phyloP scores from a whole-genome alignment of 2,888 invertebrate genomes.

The Scaptomyza reducta region DNA sequence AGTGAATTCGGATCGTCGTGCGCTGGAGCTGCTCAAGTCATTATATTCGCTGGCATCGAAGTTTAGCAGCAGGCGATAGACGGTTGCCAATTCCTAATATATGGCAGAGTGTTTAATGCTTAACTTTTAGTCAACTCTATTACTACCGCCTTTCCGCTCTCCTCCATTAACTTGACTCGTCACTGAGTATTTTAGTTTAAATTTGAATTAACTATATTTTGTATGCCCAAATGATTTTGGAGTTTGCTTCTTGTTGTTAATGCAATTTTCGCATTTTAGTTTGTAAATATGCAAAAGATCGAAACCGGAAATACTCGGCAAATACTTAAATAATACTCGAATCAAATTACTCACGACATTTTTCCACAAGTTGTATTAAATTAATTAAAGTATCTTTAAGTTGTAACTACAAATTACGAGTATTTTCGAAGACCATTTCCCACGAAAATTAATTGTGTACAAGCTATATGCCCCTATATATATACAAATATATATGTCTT shows the following conservation, averaged over 20 bases:
- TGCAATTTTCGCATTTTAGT: conserved; percentile 62
- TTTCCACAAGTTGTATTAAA: conserved; percentile 65
- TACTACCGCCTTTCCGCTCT: conserved; percentile 10
- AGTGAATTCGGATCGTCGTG: conserved; percentile 89
- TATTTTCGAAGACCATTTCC: conserved; percentile 24
- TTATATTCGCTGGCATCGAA: conserved; percentile 93
- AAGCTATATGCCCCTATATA: conserved; percentile 37
- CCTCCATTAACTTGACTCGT: conserved; percentile 11
- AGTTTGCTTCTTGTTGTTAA: conserved; percentile 50
- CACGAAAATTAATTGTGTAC: conserved; percentile 33
- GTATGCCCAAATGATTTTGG: conserved; percentile 9
- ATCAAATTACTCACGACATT: conserved; percentile 26
- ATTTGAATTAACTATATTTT: conserved; percentile 10
- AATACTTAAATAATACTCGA: conserved; percentile 34
- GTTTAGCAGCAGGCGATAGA: conserved; percentile 88
- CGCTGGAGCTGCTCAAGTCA: conserved; percentile 92
- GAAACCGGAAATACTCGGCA: conserved; percentile 59
- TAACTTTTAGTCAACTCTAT: conserved; percentile 76
- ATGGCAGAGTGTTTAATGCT: conserved; percentile 55
- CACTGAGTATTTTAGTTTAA: conserved; percentile 29
- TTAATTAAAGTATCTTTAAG: conserved; percentile 57
- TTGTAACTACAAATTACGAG: conserved; percentile 56
- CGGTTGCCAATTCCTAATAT: conserved; percentile 68
- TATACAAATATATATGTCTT: conserved; percentile 29
- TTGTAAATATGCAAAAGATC: conserved; percentile 71